Evolutionary conservation across 1,140 invertebrate genomes (phyloP), one percentile per base, ranked within the genome.

Genomic region (Hylaeus volcanicus): DNA sequence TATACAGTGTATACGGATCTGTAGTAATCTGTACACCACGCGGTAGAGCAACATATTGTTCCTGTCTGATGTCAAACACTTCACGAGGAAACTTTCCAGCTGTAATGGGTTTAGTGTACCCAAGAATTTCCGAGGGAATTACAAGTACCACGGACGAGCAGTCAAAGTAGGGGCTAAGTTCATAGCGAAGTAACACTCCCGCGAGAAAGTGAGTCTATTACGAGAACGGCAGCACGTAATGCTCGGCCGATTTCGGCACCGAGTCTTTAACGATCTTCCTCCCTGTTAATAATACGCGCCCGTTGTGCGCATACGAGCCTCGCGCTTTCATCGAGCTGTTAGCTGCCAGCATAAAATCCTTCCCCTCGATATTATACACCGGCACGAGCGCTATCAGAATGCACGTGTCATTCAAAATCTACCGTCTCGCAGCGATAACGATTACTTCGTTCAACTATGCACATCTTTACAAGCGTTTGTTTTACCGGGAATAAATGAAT

Each of bases 21-120:
- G 26, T 26, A 26, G 26, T 26, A 26, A 26, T 26, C 26, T 26
- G 26, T 26, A 26, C 26, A 26, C 26, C 26, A 26, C 26, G 26
- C 26, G 26, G 26, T 26, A 26, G 26, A 0, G 26, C 26, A 26
- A 26, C 26, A 26, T 26, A 26, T 26, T 26, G 26, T 26, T 26
- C 26, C 26, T 26, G 26, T 26, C 26, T 37, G 14, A 45, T 45
- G 43, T 3, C 5, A 45, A 64, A 64, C 45, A 39, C 41, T 53
- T 64, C 53, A 74, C 60, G 45, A 64, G 72, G 3, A 51, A 74
- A 64, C 60, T 74, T 74, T 41, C 37, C 45, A 1, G 14, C 45
- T 41, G 26, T 48, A 51, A 72, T 45, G 14, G 61, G 37, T 5
- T 74, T 26, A 26, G 12, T 63, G 9, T 48, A 3, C 41, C 14